Base-by-base conservation (phyloP, 2,888 invertebrate species). In the Sialis lutaria region DNA sequence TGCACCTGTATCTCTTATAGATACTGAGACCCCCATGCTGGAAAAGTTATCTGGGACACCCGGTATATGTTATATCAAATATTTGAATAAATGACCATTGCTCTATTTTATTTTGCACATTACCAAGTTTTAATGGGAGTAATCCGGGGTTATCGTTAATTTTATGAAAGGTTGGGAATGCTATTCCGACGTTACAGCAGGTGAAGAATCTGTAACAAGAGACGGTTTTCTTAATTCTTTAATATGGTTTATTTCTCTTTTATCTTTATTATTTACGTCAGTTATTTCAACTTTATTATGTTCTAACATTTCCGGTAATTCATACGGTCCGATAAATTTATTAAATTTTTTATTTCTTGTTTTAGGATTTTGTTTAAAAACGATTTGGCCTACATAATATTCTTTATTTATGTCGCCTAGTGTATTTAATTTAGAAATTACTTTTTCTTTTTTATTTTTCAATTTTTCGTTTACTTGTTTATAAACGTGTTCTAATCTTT, bases 401-500 rank as follows among this genome's bases (percentile, higher is more conserved):
- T 35, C 35, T 4, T 4, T 3, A 35, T 5, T 42, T 2, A 3
- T 44, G 5, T 44, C 44, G 2, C 12, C 44, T 44, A 8, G 1
- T 33, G 12, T 10, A 6, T 45, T 40, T 13, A 6, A 5, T 40
- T 40, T 45, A 3, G 22, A 10, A 6, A 40, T 30, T 7, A 6
- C 12, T 4, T 40, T 41, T 45, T 40, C 2, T 31, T 40, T 45
- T n/a, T 40, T 40, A 22, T 8, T 22, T 10, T 40, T 5, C 13
- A 40, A 45, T 7, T 37, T 37, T 41, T 45, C 45, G n/a, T 12
- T 12, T 40, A 45, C 40, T 40, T 39, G n/a, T 40, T 37, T 4
- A 39, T 44, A 44, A 33, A 44, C 9, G n/a, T 44, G 44, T 44
- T 44, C 33, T 33, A 44, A n/a, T 44, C 10, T 44, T 44, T 41